Percentiles rank a stretch among this genome's conserved stretches.
These are phyloP conservation scores for Melolontha melolontha DNA, from an alignment of 2,888 invertebrate species.

Conservation along the genomic window DNA sequence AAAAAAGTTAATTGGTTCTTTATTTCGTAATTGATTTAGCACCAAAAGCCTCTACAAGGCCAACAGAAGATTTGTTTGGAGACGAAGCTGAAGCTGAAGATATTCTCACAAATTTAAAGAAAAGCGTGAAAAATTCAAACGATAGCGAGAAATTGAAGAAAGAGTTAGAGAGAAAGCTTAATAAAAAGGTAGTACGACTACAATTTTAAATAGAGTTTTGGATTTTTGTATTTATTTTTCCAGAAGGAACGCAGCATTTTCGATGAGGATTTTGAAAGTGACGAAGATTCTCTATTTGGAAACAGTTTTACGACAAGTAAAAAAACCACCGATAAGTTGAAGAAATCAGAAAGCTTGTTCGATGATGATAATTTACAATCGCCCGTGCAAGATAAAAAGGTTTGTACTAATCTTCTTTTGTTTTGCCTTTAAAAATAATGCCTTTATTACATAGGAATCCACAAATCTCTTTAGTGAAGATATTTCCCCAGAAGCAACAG, in stretches of 20 bases:
- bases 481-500: background rate
- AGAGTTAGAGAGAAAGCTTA: slow-evolving; percentile 10
- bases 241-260: slow-evolving; percentile 57
- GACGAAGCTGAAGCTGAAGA: background rate
- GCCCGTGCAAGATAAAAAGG: slow-evolving; percentile 33
- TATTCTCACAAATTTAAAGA: background rate
- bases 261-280: slow-evolving; percentile 59
- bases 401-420: background rate
- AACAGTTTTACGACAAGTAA: background rate
- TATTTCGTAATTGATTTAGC: background rate
- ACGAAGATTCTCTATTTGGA: slow-evolving; percentile 55
- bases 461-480: background rate
- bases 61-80: slow-evolving; percentile 25
- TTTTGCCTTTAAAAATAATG: background rate
- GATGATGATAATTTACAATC: slow-evolving; percentile 11
- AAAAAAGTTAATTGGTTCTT: background rate
- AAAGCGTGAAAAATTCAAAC: background rate
- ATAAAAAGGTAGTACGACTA: background rate
- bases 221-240: slow-evolving; percentile 9
- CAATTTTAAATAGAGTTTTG: background rate
- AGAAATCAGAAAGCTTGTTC: slow-evolving; percentile 48
- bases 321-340: slow-evolving; percentile 22
- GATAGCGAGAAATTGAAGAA: slow-evolving; percentile 11
- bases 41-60: background rate
- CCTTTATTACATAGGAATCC: background rate